Evolutionary conservation across 1,140 invertebrate species (phyloP), one percentile per base, ranked within the genome.

Genomic region (Zaprionus nigranus): DNA sequence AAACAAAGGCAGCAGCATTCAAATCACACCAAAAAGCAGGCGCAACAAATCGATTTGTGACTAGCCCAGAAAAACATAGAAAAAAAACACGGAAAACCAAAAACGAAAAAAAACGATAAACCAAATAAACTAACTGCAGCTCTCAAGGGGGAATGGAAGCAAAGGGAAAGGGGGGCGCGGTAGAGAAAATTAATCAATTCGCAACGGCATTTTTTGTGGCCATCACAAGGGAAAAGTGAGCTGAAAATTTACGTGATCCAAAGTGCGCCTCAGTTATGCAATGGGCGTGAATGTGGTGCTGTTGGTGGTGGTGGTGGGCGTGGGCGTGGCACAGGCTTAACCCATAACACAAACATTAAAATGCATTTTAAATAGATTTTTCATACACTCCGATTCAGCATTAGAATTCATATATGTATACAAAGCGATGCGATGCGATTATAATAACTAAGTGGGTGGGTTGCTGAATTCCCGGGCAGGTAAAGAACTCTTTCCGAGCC

Each of bases 1-100:
- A 56, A 54, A 62, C 22, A 57, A 75, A 40, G 67, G 34, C 20
- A 56, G 64, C 24, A 51, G 68, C 34, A 57, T 61, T 53, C 60
- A 76, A 80, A 84, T 81, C 58, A 66, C 66, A 81, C 78, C 64
- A 67, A 79, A 81, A 85, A 86, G 75, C 82, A 85, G 75, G 82
- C 82, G 71, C 61, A 82, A 58, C 71, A 67, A 85, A 85, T 85
- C 79, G 75, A 85, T 86, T 86, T 64, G 43, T 36, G 53, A 49
- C 73, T 36, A 56, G 43, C 56, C 9, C 46, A 17, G 20, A 60
- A 51, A 59, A 12, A 49, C 46, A n/a, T n/a, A 22, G 26, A 49
- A 17, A 30, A 22, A 43, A 6, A 30, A 15, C 3, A 12, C 36
- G 15, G 17, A 4, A 54, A 28, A 65, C 26, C 38, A 13, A 40